phyloP scores from a whole-genome alignment of 35 echinoderm and acorn worm species.

The Apostichopus parvimensis region DNA sequence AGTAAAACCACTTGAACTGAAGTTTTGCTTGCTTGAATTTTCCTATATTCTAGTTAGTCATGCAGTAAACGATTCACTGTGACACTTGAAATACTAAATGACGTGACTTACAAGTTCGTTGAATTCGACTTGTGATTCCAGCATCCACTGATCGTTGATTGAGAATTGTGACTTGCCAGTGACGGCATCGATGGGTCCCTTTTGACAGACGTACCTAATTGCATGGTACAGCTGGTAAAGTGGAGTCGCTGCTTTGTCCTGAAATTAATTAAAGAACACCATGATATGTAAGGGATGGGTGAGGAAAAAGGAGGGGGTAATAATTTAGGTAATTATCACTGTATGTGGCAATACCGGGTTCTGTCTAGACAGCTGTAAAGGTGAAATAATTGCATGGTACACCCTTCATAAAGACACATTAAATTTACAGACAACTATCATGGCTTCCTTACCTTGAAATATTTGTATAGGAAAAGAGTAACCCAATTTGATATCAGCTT shows the following conservation, averaged over 20 bases:
- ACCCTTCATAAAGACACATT: no score
- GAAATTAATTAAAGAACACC: background rate
- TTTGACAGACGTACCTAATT: conserved; percentile 68
- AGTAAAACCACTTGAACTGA: no score
- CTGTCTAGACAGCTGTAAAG: no score
- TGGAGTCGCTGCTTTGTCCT: conserved; percentile 26
- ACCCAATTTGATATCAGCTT: conserved; percentile 33
- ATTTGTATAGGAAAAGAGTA: conserved; percentile 4
- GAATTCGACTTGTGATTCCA: conserved; percentile 39
- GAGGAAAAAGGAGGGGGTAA: no score
- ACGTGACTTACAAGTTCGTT: conserved; percentile 42
- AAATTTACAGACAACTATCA: background rate
- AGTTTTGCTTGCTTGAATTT: no score
- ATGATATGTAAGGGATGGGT: no score
- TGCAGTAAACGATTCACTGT: no score
- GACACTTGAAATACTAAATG: no score
- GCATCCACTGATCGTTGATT: conserved; percentile 56
- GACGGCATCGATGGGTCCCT: conserved; percentile 63
- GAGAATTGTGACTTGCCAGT: conserved; percentile 70
- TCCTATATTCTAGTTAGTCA: no score
- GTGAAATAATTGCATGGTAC: no score
- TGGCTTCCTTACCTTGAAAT: conserved; percentile 16
- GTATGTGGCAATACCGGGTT: no score
- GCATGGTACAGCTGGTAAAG: conserved; percentile 59
- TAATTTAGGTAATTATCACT: no score